Evolutionary conservation across 2,888 invertebrate species (phyloP), one percentile per base, ranked within the genome.

Genomic region (Cephus pulcher): DNA sequence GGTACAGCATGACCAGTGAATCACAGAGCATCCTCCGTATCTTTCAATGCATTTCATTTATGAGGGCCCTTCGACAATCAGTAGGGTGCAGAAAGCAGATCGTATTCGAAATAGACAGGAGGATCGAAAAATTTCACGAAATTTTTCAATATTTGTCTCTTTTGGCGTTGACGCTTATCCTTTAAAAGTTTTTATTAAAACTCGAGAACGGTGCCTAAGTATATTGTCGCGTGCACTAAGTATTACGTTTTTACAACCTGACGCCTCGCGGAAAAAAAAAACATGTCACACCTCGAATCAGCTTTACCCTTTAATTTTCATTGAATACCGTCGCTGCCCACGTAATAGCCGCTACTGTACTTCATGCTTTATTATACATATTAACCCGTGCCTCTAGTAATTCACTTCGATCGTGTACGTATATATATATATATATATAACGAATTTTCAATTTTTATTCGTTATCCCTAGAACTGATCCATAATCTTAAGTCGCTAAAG

Each of bases 201-300:
- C 32, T 71, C 9, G 71, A 71, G 34, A 71, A 71, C 32, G 71
- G 71, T 71, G 71, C 71, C 71, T 71, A 71, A 33, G 75, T 80
- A 80, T 84, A 85, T 84, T 80, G 84, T 86, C 86, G 84, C 85
- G 84, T 86, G 86, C 82, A 81, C 77, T 78, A 78, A 74, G 80
- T 83, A 83, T 80, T 82, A 83, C 79, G 75, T 82, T 82, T 81
- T 81, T 80, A 76, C 74, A 78, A 80, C 79, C 23, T 56, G 15
- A 56, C 23, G 56, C 23, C 56, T 56, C 23, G 2, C 9, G 23
- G 23, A 23, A 56, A 23, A 56, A 56, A 40, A 23, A 35, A 35
- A 35, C 35, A 40, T 40, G 23, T 56, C 40, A 56, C 40, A 56
- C 9, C 56, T 56, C 23, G 23, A 56, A 23, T 56, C 56, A 6